Conservation (phyloP, 2,888 invertebrate species). For the Acleris laterana region DNA sequence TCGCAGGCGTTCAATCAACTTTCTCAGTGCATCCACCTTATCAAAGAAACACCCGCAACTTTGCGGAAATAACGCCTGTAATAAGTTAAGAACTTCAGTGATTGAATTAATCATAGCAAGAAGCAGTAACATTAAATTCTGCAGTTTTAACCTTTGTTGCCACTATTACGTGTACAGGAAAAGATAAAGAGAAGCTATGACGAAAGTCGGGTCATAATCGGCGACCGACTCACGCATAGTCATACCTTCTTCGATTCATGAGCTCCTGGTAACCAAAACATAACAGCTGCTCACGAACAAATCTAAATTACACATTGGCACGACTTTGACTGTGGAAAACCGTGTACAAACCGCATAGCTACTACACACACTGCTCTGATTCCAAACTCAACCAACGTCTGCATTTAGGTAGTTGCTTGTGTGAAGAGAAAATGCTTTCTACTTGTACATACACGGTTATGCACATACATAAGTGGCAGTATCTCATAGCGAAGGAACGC, state of each 20-base stretch:
- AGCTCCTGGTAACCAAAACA: constrained; percentile 70
- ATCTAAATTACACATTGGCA: constrained; percentile 64
- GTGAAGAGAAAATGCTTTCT: constrained; percentile 73
- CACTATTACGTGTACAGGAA: constrained; percentile 29
- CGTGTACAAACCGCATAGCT: constrained; percentile 63
- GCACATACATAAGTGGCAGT: constrained; percentile 75
- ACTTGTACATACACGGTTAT: constrained; percentile 50
- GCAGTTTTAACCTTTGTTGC: too few species aligned
- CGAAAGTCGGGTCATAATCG: constrained; percentile 24
- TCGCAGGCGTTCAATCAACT: constrained; percentile 73
- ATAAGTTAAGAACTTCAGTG: constrained; percentile 11
- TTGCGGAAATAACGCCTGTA: constrained; percentile 34
- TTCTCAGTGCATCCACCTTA: constrained; percentile 73
- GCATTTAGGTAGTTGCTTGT: constrained; percentile 50
- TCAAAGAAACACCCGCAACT: constrained; percentile 49
- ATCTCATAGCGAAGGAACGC: constrained; percentile 80
- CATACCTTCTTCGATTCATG: constrained; percentile 54
- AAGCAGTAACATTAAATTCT: neutral
- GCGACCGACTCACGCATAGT: constrained; percentile 30
- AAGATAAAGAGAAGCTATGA: constrained; percentile 30
- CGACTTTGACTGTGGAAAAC: constrained; percentile 68
- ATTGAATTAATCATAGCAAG: neutral
- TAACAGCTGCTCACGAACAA: constrained; percentile 76
- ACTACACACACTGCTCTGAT: constrained; percentile 55
- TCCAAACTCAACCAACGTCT: constrained; percentile 54